phyloP scores from a whole-genome alignment of 1,140 invertebrate genomes.

The Sitophilus oryzae region DNA sequence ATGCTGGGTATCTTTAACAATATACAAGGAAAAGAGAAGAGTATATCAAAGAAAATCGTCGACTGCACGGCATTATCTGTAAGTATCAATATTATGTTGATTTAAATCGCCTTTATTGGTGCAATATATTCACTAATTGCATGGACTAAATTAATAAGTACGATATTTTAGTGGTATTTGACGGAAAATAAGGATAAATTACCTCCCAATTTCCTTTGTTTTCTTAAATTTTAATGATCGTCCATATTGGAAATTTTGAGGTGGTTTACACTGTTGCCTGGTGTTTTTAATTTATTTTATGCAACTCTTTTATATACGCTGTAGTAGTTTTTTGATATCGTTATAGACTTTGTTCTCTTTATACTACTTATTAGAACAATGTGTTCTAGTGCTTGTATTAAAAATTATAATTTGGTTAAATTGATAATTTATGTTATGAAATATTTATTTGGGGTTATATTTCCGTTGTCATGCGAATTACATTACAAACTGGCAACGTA shows the following conservation, averaged over 20 bases:
- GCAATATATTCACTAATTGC: too few relatives aligned
- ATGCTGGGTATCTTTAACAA: constrained; percentile 52
- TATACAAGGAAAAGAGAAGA: constrained; percentile 41
- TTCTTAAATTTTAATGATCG: background rate
- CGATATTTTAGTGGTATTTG: too few relatives aligned
- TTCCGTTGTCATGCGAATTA: background rate
- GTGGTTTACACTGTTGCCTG: background rate
- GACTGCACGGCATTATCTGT: constrained; percentile 44
- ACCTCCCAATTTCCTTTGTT: background rate
- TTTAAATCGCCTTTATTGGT: too few relatives aligned
- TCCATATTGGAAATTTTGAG: background rate
- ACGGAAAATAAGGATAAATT: background rate
- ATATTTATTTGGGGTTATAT: constrained; percentile 3
- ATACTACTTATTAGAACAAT: too few relatives aligned
- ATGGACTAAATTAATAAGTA: too few relatives aligned
- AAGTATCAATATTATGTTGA: constrained; percentile 28
- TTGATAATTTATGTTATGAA: background rate
- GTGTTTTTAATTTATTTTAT: too few relatives aligned
- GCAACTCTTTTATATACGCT: too few relatives aligned
- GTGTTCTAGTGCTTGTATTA: too few relatives aligned
- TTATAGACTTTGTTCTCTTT: too few relatives aligned
- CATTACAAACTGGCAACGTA: background rate
- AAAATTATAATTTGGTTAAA: too few relatives aligned
- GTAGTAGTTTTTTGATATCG: too few relatives aligned
- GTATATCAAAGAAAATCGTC: constrained; percentile 43